Percentiles rank a stretch among this genome's conserved stretches.
These are phyloP conservation scores for Mionectes olivaceus DNA, from an alignment of 2,797 vertebrate species.

Conservation along the genomic window DNA sequence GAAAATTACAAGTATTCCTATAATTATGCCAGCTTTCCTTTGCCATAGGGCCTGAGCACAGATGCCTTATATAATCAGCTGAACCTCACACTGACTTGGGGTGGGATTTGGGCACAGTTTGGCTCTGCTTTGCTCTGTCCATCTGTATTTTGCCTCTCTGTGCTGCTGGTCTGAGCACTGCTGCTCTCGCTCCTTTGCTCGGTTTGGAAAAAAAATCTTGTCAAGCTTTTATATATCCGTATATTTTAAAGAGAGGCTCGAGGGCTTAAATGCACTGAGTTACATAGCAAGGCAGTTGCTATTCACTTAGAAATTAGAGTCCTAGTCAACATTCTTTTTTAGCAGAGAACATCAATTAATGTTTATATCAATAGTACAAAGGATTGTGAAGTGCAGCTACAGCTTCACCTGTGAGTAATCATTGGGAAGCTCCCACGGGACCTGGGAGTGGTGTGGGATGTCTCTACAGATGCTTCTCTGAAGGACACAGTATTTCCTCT, in stretches of 20 bases:
- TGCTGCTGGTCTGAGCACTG: neutral
- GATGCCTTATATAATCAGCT: conserved; percentile 38
- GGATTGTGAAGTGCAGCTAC: neutral
- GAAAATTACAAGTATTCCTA: conserved; percentile 40
- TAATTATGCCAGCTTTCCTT: conserved; percentile 30
- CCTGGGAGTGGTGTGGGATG: neutral
- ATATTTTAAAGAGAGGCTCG: neutral
- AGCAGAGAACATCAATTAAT: neutral
- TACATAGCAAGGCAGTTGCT: neutral
- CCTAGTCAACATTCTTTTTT: neutral
- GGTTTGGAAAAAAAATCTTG: neutral
- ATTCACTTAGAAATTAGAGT: neutral
- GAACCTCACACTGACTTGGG: conserved; percentile 2
- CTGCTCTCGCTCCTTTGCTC: neutral
- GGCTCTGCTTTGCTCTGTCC: neutral
- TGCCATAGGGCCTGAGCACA: conserved; percentile 33
- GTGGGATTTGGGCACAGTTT: neutral
- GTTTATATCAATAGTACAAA: neutral
- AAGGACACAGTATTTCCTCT: neutral
- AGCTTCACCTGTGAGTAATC: neutral
- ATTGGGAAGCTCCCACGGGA: neutral
- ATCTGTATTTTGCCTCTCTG: neutral
- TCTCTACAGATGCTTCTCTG: neutral
- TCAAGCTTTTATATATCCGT: neutral
- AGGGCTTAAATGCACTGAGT: neutral